These are phyloP conservation scores for Grus americana DNA, from an alignment of 2,113 vertebrate species.

Conservation along the genomic window DNA sequence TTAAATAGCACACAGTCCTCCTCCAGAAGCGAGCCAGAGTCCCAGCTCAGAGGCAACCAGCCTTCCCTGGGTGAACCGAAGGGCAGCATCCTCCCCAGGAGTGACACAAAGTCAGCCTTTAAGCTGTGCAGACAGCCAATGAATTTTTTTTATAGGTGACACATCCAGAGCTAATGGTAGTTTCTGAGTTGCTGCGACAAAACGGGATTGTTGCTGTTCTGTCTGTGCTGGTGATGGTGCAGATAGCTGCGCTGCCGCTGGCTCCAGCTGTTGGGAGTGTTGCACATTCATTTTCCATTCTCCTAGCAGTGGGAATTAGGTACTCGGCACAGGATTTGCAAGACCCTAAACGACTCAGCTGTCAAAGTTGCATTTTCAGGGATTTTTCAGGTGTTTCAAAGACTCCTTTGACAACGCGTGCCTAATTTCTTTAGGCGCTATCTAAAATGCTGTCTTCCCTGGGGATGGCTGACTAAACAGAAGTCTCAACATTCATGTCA, in stretches of 20 bases:
- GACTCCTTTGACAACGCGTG: background rate
- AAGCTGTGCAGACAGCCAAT: background rate
- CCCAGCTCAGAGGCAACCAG: background rate
- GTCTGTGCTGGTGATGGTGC: background rate
- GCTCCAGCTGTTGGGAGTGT: background rate
- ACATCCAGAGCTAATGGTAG: background rate
- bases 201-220: background rate
- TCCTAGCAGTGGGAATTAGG: background rate
- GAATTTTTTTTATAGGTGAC: conserved; percentile 15
- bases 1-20: background rate
- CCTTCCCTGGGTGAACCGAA: background rate
- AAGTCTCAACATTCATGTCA: conserved; percentile 42
- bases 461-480: conserved; percentile 38
- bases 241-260: background rate
- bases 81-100: background rate
- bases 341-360: background rate
- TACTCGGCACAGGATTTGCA: background rate
- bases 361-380: background rate
- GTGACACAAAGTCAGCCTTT: background rate
- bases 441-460: background rate
- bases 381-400: background rate
- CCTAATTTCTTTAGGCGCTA: background rate
- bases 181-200: background rate
- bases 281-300: background rate
- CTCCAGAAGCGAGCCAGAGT: background rate